Evolutionary conservation across 2,797 vertebrate species (phyloP), one percentile per base, ranked within the genome.

Genomic region (Syngnathus rostellatus): DNA sequence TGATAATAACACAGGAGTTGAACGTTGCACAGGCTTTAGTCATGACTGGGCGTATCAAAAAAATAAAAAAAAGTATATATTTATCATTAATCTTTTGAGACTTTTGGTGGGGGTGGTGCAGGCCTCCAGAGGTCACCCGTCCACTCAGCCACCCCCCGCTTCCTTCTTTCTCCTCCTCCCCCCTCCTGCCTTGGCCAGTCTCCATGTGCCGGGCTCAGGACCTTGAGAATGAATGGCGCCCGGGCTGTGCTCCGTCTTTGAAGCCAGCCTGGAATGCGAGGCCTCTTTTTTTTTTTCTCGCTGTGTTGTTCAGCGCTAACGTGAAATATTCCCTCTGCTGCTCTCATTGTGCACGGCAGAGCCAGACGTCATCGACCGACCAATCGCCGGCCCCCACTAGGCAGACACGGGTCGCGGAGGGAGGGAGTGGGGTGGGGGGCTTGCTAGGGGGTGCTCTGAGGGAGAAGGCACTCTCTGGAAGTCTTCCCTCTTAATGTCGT

Each of bases 261-360:
- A 93, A 92, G 91, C 81, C 64, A 75, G 80, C 70, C 86, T 89
- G 90, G 90, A 93, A 92, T 92, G 90, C 79, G 79, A 86, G 86
- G 81, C 72, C 89, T 88, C 87, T 84, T 78, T 85, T 81, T 72
- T 77, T 71, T 54, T 25, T 71, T 67, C 38, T 64, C 31, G 77
- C 75, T 79, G 82, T 86, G 83, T 87, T 86, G 73, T 83, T 91
- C 77, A 78, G 83, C 75, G 72, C 69, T 79, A 85, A 78, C 81
- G 83, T 88, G 84, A 90, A 90, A 92, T 86, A 90, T 89, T 80
- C 89, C 86, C 86, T 84, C 85, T 72, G 81, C 85, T 87, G 89
- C 76, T 77, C 80, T 89, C 89, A 89, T 91, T 91, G 89, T 91
- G 84, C 81, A 73, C 67, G 73, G 5, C 69, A 73, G 77, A 87